Percentiles rank a stretch among this genome's conserved stretches.
phyloP scores from a whole-genome alignment of 2,113 vertebrate genomes.

The Colaptes auratus region DNA sequence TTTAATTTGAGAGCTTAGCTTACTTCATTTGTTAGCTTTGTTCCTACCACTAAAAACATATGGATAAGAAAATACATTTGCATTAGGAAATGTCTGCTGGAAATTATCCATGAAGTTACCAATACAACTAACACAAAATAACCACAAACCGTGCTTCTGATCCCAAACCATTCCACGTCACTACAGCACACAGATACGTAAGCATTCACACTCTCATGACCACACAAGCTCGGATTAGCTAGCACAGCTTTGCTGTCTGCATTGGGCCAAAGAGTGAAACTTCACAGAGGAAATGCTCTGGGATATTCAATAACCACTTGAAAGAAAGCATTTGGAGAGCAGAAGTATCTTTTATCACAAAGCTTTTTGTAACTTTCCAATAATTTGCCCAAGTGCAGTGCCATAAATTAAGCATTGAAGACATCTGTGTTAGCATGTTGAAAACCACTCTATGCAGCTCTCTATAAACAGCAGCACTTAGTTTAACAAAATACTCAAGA shows the following conservation, averaged over 20 bases:
- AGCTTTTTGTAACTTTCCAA: neutral
- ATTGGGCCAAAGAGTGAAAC: neutral
- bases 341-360: neutral
- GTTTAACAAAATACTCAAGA: neutral
- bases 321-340: neutral
- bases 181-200: too few species aligned
- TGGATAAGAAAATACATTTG: neutral
- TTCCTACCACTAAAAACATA: neutral
- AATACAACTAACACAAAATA: neutral
- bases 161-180: neutral
- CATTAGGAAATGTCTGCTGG: neutral
- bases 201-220: neutral
- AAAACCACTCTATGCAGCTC: neutral
- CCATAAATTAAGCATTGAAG: neutral
- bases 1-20: neutral
- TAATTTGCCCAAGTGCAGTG: neutral
- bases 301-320: neutral
- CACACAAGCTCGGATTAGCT: neutral
- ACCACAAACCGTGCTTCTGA: neutral
- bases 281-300: neutral
- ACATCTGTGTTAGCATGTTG: neutral
- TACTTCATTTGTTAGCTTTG: neutral
- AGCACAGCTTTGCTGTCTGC: neutral
- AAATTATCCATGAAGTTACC: neutral
- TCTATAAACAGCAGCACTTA: neutral